Evolutionary conservation across 2,113 vertebrate species (phyloP), one percentile per base, ranked within the genome.

Genomic region (Podiceps cristatus): DNA sequence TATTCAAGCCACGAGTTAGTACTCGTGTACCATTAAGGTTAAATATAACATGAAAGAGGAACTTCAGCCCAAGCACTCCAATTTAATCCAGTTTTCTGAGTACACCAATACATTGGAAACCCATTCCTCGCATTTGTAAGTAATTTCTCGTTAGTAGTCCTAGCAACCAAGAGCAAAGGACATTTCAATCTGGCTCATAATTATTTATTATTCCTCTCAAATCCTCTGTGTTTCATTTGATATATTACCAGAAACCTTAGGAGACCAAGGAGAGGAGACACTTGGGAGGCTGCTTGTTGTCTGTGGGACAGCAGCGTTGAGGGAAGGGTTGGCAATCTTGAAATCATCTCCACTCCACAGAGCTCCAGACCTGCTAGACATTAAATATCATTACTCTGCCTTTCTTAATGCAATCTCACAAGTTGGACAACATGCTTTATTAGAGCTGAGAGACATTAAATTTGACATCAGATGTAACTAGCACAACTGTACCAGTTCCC

Each of bases 381-480:
- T 40, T 68, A 64, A 81, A 47, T 47, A 62, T 11, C 8, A 29
- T 71, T 23, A 37, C 40, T 88, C 45, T 86, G 13, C 62, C 18
- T 19, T 82, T 63, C 87, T 85, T 59, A 81, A 71, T 24, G 23
- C 47, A 71, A 66, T 77, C 75, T 86, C 62, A 55, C 68, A 75
- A 72, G 64, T 8, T 84, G 45, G 56, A 87, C 64, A 87, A 58
- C 35, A 25, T 45, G 68, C 69, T 81, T 89, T 92, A 93, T 64
- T 89, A 68, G 56, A 67, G 58, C 68, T 81, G 56, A 78, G 76
- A 92, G 64, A 93, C 52, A 90, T 92, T 44, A 88, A 81, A 95
- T 93, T 97, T 84, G 13, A 86, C 83, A 88, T 92, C 56, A 92
- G 35, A 63, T 78, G n/a, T 86, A 89, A 75, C 68, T 35, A 92